Percentiles rank a stretch among this genome's conserved stretches.
Evolutionary conservation across 2,888 invertebrate genomes (phyloP).

Genomic region (Bembecia ichneumoniformis): DNA sequence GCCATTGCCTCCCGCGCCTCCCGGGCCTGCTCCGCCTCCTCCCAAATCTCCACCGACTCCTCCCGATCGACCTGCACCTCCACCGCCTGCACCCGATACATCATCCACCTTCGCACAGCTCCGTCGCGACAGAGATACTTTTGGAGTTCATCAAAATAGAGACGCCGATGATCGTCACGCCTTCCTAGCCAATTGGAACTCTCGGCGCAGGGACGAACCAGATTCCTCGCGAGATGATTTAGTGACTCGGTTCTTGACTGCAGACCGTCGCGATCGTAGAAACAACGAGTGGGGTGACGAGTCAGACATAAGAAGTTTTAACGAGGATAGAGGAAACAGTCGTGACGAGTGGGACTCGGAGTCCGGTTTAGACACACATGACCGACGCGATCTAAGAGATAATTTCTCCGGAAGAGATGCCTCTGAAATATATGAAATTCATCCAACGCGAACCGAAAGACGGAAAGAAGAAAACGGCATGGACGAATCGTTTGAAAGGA

Average conservation of each 20-base stretch:
- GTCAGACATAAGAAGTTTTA: constrained; percentile 44
- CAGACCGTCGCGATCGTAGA: constrained; percentile 46
- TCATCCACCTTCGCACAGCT: constrained; percentile 76
- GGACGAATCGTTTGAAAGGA: constrained; percentile 45
- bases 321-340: constrained; percentile 39
- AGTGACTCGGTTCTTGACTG: constrained; percentile 54
- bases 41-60: constrained; percentile 72
- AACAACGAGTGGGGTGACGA: constrained; percentile 62
- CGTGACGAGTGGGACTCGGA: constrained; percentile 65
- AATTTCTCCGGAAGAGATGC: constrained; percentile 56
- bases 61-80: constrained; percentile 71
- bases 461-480: constrained; percentile 51
- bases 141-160: constrained; percentile 79
- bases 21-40: constrained; percentile 76
- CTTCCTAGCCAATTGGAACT: constrained; percentile 66
- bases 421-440: constrained; percentile 63
- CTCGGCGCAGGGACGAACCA: constrained; percentile 51
- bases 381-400: constrained; percentile 42
- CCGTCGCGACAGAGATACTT: constrained; percentile 80
- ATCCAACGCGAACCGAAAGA: constrained; percentile 44
- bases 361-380: constrained; percentile 44
- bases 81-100: constrained; percentile 74
- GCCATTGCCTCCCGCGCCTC: constrained; percentile 75
- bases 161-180: constrained; percentile 69
- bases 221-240: constrained; percentile 52